Percentiles rank a stretch among this genome's conserved stretches.
These are phyloP conservation scores for Apus apus DNA, from an alignment of 2,113 vertebrate species.

Conservation along the genomic window DNA sequence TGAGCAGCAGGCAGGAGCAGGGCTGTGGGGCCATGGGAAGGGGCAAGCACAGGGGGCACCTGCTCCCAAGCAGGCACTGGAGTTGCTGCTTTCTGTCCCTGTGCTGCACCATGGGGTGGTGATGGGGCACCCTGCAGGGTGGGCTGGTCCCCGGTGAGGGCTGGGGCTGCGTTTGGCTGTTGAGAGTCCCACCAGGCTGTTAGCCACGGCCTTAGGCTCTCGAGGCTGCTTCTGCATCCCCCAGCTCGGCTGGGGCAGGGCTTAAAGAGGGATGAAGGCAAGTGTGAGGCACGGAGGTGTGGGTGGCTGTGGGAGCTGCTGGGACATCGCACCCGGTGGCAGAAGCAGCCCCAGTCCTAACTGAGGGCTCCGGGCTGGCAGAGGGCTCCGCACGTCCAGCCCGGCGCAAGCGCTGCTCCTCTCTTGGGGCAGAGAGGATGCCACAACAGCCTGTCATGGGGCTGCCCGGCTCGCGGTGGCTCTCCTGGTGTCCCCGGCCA, in stretches of 20 bases:
- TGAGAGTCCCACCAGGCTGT: not conserved
- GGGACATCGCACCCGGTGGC: accelerated
- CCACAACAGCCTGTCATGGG: not conserved
- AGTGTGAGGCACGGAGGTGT: accelerated
- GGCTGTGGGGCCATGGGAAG: not conserved
- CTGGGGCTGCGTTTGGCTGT: accelerated
- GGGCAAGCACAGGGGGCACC: accelerated
- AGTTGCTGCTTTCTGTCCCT: not conserved
- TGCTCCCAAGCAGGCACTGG: not conserved
- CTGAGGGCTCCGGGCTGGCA: not conserved
- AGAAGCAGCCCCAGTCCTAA: accelerated
- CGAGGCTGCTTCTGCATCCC: not conserved
- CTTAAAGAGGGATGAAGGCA: not conserved
- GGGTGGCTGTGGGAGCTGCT: not conserved
- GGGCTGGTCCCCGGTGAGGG: not conserved
- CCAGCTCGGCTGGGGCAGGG: too few species aligned
- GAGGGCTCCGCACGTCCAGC: accelerated
- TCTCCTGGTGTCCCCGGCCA: not conserved
- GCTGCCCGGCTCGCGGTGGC: not conserved
- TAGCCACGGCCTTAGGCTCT: too few species aligned
- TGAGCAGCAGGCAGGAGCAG: accelerated
- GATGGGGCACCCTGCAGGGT: not conserved
- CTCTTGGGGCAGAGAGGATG: too few species aligned
- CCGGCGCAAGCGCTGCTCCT: not conserved
- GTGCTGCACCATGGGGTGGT: not conserved